Conservation (phyloP, 2,113 vertebrate genomes). For the Hyla sarda region DNA sequence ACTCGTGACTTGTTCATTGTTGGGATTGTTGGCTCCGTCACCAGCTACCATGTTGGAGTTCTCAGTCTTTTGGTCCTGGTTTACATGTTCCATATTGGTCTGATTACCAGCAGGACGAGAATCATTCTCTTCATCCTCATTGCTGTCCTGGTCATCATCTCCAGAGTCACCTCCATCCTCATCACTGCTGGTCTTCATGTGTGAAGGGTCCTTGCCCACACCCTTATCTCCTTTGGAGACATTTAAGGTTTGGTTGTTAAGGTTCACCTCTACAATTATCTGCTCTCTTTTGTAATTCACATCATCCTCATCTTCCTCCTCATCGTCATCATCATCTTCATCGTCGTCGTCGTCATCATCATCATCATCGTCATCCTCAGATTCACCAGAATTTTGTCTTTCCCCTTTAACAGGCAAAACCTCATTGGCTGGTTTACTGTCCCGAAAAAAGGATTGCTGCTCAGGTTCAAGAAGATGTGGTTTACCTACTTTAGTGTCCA, state of each 20-base stretch:
- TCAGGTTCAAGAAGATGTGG: constrained; percentile 77
- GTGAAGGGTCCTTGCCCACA: constrained; percentile 78
- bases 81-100: constrained; percentile 79
- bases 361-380: constrained; percentile 74
- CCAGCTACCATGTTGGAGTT: constrained; percentile 78
- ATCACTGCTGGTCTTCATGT: constrained; percentile 85
- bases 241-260: constrained; percentile 99
- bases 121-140: constrained; percentile 80
- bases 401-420: constrained; percentile 78
- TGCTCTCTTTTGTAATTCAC: constrained; percentile 94
- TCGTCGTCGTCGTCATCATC: constrained; percentile 92
- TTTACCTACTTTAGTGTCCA: constrained; percentile 88
- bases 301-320: constrained; percentile 84
- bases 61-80: constrained; percentile 70
- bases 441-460: constrained; percentile 89
- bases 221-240: constrained; percentile 96
- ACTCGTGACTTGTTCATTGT: constrained; percentile 85
- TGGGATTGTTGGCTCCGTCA: constrained; percentile 71
- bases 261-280: constrained; percentile 99
- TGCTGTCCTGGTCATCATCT: constrained; percentile 80
- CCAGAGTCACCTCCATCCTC: constrained; percentile 83
- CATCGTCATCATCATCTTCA: constrained; percentile 96
- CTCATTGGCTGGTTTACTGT: constrained; percentile 75
- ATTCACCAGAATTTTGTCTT: constrained; percentile 85
- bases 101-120: constrained; percentile 66